Evolutionary conservation across 2,888 invertebrate genomes (phyloP).

Genomic region (Torymus texanus): DNA sequence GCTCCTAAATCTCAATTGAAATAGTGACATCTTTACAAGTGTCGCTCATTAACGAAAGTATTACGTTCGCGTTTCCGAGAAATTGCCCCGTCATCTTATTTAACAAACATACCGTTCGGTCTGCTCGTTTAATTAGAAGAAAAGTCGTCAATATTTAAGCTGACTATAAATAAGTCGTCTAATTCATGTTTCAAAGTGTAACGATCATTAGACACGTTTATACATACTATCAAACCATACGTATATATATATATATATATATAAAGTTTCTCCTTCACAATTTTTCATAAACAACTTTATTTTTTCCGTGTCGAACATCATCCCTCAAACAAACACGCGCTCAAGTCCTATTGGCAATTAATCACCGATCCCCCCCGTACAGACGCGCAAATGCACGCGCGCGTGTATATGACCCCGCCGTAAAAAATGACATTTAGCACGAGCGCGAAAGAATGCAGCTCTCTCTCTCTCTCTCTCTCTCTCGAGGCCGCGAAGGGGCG

Average conservation of each 20-base stretch:
- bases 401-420: not conserved
- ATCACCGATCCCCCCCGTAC: too few species aligned
- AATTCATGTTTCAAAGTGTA: too few species aligned
- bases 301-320: too few species aligned
- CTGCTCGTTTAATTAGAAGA: slow-evolving; percentile 23
- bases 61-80: slow-evolving; percentile 39
- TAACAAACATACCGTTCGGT: slow-evolving; percentile 47
- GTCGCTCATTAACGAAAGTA: slow-evolving; percentile 49
- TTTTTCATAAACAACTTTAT: too few species aligned
- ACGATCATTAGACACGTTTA: too few species aligned
- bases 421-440: slow-evolving; percentile 14
- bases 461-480: not conserved
- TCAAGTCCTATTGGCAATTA: too few species aligned
- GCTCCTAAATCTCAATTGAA: slow-evolving; percentile 55
- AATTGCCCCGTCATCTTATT: slow-evolving; percentile 50
- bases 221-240: too few species aligned
- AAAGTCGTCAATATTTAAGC: slow-evolving; percentile 22
- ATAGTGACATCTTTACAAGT: slow-evolving; percentile 51
- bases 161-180: too few species aligned
- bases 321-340: too few species aligned
- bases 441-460: slow-evolving; percentile 23
- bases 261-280: too few species aligned
- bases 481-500: slow-evolving; percentile 1
- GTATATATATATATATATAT: too few species aligned
- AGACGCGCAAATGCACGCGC: not conserved